phyloP scores from a whole-genome alignment of 2,113 vertebrate species.

The Nyctereutes procyonoides region DNA sequence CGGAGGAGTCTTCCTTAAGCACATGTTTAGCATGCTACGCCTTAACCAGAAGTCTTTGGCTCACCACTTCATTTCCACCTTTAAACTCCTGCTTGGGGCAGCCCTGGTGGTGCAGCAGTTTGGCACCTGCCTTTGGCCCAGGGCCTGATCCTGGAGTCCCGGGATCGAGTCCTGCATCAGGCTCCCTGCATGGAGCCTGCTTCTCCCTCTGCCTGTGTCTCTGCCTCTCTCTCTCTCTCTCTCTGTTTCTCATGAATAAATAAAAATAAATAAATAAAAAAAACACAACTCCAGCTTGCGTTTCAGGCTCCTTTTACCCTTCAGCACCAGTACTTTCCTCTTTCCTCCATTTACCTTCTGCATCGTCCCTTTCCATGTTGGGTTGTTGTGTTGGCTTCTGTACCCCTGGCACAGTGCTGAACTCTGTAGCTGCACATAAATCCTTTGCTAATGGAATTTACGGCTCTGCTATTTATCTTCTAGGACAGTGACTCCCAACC shows the following conservation, averaged over 20 bases:
- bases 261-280: too few species aligned
- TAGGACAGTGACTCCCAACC: not conserved
- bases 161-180: too few species aligned
- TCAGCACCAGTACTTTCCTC: not conserved
- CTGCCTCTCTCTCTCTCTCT: too few species aligned
- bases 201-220: too few species aligned
- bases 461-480: not conserved
- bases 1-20: not conserved
- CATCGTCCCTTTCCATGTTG: not conserved
- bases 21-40: not conserved
- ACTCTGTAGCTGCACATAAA: not conserved
- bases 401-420: not conserved
- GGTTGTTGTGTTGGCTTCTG: not conserved
- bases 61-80: not conserved
- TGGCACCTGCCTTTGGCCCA: too few species aligned
- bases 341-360: not conserved
- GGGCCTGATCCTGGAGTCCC: too few species aligned
- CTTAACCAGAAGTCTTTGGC: not conserved
- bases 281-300: not conserved
- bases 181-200: too few species aligned
- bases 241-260: too few species aligned
- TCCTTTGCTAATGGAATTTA: not conserved
- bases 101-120: too few species aligned
- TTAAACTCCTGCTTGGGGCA: not conserved
- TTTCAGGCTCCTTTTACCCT: not conserved